Conservation (phyloP, 2,113 vertebrate species). For the Leptocoma aspasia region DNA sequence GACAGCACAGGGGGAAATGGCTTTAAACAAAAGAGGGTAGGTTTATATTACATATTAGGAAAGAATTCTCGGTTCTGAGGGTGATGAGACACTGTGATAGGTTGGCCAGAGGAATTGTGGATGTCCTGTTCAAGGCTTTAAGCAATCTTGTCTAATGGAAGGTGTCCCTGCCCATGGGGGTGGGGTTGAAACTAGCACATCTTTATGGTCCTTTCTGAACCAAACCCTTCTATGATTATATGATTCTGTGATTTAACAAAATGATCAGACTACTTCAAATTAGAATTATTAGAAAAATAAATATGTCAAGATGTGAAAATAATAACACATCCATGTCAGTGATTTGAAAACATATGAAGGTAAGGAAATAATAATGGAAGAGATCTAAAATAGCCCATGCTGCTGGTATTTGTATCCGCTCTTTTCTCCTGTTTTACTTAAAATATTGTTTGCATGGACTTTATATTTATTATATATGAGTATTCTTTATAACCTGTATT, state of each 20-base stretch:
- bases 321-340: neutral
- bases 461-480: neutral
- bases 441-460: neutral
- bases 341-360: neutral
- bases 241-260: neutral
- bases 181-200: neutral
- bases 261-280: neutral
- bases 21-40: neutral
- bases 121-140: neutral
- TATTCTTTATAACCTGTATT: neutral
- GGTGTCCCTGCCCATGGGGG: neutral
- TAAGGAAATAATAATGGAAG: neutral
- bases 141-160: neutral
- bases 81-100: neutral
- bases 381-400: neutral
- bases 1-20: neutral
- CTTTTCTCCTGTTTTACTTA: neutral
- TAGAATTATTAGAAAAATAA: neutral
- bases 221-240: neutral
- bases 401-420: neutral
- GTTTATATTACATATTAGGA: neutral
- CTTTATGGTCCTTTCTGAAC: neutral
- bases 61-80: neutral
- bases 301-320: neutral
- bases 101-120: neutral